phyloP scores from a whole-genome alignment of 1,140 invertebrate species.

The Drosophila baimaii region DNA sequence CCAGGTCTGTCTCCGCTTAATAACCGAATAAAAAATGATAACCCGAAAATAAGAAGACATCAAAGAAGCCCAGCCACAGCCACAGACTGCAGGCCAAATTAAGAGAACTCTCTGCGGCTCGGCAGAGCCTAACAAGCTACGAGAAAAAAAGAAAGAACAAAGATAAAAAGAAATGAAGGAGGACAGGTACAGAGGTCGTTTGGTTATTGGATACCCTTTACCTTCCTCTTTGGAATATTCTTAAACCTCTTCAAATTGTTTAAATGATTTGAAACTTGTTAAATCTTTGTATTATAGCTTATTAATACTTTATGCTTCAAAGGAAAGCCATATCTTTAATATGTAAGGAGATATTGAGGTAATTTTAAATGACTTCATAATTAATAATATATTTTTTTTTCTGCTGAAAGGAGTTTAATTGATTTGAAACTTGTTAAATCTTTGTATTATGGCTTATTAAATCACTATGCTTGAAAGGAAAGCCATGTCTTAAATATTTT shows the following conservation, averaged over 20 bases:
- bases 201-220: slow-evolving; percentile 12
- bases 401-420: too few species aligned
- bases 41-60: slow-evolving; percentile 83
- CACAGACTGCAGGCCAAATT: slow-evolving; percentile 64
- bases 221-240: background rate
- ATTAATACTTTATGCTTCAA: too few species aligned
- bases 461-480: background rate
- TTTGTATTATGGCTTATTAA: too few species aligned
- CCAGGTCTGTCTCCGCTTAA: slow-evolving; percentile 71
- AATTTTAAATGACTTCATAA: too few species aligned
- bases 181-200: background rate
- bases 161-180: slow-evolving; percentile 35
- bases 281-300: too few species aligned
- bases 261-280: background rate
- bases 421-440: background rate
- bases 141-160: slow-evolving; percentile 38
- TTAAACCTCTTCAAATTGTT: background rate
- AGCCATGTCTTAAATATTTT: background rate
- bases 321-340: too few species aligned
- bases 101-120: slow-evolving; percentile 55
- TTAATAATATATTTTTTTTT: too few species aligned
- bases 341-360: too few species aligned
- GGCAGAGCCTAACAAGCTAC: slow-evolving; percentile 67
- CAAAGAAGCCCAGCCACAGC: slow-evolving; percentile 69
- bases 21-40: slow-evolving; percentile 83